Conservation (phyloP, 2,888 invertebrate species). For the Flabesymbios commensalis region DNA sequence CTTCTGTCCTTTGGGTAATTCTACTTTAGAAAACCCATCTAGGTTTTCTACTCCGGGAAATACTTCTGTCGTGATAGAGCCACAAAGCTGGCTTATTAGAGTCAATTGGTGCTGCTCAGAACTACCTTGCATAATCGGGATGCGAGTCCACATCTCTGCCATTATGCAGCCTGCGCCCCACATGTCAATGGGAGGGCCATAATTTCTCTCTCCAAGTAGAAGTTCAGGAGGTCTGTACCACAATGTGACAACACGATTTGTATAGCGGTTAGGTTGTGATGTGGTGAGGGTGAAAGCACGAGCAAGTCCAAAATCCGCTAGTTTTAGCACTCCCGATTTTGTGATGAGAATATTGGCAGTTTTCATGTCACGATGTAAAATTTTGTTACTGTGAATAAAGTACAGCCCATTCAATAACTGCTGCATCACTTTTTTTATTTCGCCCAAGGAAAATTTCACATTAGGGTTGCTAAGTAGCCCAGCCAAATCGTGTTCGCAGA, state of each 20-base stretch:
- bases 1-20: conserved; percentile 55
- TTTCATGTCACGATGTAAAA: conserved; percentile 81
- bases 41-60: conserved; percentile 78
- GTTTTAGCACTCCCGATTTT: conserved; percentile 81
- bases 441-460: conserved; percentile 93
- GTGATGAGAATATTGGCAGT: conserved; percentile 98
- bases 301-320: conserved; percentile 97
- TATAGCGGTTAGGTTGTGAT: conserved; percentile 84
- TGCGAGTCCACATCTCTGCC: conserved; percentile 98
- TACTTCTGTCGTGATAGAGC: conserved; percentile 84
- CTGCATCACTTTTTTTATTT: conserved; percentile 76
- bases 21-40: conserved; percentile 72
- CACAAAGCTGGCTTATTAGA: conserved; percentile 93
- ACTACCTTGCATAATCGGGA: conserved; percentile 76
- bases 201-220: conserved; percentile 74
- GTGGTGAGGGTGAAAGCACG: conserved; percentile 89
- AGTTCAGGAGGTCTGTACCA: conserved; percentile 78
- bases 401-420: conserved; percentile 86
- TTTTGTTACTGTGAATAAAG: conserved; percentile 90
- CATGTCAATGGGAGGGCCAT: conserved; percentile 95
- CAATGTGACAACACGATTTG: conserved; percentile 95
- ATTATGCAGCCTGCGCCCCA: conserved; percentile 95
- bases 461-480: conserved; percentile 92
- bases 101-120: conserved; percentile 96
- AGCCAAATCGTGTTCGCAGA: conserved; percentile 97